A percentile compares a stretch with the other conserved stretches of the same genome.
Evolutionary conservation across 2,113 vertebrate species (phyloP).

Genomic region (Protobothrops mucrosquamatus): DNA sequence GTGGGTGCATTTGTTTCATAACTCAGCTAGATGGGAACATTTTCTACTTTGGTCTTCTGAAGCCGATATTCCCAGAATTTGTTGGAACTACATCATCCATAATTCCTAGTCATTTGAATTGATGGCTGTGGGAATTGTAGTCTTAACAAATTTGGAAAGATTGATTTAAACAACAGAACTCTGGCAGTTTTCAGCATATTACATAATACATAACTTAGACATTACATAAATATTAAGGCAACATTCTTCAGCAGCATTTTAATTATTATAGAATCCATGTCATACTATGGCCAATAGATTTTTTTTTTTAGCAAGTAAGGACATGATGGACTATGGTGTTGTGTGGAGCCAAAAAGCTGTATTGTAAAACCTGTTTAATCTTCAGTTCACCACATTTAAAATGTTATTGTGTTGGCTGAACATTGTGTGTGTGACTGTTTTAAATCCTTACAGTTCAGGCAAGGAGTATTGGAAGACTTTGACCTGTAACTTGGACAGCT

Average conservation of each 20-base stretch:
- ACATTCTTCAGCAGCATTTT: slow-evolving; percentile 8
- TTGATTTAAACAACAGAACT: neutral
- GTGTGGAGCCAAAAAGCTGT: neutral
- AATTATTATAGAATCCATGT: neutral
- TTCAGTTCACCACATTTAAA: slow-evolving; percentile 6
- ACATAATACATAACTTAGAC: neutral
- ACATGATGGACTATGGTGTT: neutral
- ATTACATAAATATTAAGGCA: neutral
- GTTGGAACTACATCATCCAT: neutral
- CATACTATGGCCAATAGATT: neutral
- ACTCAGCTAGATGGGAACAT: neutral
- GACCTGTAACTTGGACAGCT: neutral
- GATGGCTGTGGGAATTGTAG: neutral
- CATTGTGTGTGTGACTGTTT: neutral
- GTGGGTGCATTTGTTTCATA: neutral
- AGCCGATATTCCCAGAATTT: neutral
- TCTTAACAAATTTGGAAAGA: neutral
- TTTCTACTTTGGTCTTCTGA: neutral
- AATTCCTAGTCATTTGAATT: neutral
- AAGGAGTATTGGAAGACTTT: neutral
- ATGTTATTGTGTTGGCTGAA: slow-evolving; percentile 14
- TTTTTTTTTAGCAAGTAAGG: neutral
- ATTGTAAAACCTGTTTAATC: slow-evolving; percentile 8
- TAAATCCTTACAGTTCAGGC: neutral
- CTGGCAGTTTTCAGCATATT: neutral